Base-by-base conservation (phyloP, 2,797 vertebrate species). In the Microhierax caerulescens region DNA sequence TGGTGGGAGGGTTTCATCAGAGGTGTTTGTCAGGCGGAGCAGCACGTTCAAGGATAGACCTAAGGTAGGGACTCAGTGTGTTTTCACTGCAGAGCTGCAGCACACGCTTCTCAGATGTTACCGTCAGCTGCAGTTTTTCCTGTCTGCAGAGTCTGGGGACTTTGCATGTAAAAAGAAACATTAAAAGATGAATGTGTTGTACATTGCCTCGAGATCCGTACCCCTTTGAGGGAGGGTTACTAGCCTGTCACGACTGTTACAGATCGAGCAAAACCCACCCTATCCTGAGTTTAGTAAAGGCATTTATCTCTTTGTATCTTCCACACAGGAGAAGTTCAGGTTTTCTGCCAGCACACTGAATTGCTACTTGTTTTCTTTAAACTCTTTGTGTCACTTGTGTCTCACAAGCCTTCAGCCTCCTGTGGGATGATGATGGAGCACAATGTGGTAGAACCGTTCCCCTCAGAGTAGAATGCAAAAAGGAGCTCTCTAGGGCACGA, bases 101-200 rank as follows among this genome's bases (percentile, higher is more conserved):
- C 3, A 0, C 25, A 15, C 50, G 63, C 24, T 81, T n/a, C 69
- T 51, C n/a, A 9, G 48, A 28, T 0, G 0, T 36, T 61, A 23
- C 2, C 5, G 15, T 51, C 28, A 47, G 37, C 43, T 47, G 56
- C 6, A 2, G 8, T 5, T 56, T 61, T 4, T 72, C 45, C 41
- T 32, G n/a, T 76, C 59, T 51, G 80, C 54, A 12, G 30, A 60
- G 25, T 63, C 21, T 36, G 63, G 19, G 30, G 34, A 6, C 43
- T 10, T 36, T 41, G 41, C 48, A 5, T 53, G 3, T 14, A 34
- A 69, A 51, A 48, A 57, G 8, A 19, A 79, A 14, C 50, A 11
- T 18, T 25, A 53, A 54, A 75, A 88, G 15, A 9, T 59, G 34
- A 37, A 37, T 34, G 28, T 16, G 14, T 36, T 48, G 22, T 27